Base-by-base conservation (phyloP, 2,888 invertebrate species). In the Therioaphis trifolii region DNA sequence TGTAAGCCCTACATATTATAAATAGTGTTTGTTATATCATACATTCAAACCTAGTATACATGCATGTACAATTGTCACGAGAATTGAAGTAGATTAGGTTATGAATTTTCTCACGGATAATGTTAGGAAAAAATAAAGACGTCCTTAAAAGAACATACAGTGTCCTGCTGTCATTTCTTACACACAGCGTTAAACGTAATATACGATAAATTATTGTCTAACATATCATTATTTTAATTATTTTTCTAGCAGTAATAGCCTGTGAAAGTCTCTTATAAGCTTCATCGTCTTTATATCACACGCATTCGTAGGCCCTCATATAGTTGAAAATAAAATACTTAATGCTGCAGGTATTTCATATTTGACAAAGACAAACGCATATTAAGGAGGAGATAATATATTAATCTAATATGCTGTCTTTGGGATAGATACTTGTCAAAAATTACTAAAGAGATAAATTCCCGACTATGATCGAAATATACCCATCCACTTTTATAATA, bases 221-320 rank as follows among this genome's bases (percentile, higher is more conserved):
- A 2, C 49, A 29, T 49, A 74, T 74, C 52, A 35, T 55, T 52
- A 74, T n/a, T 74, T 74, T 74, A 52, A 52, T 52, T 52, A n/a
- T 52, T n/a, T n/a, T n/a, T 52, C 1, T n/a, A n/a, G 7, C n/a
- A 52, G n/a, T 52, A 52, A 52, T n/a, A 9, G 11, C 18, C 11
- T 27, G 49, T 71, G 29, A 49, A 49, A 49, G 71, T 21, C 27
- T 0, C 46, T 24, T n/a, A n/a, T n/a, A 69, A 69, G 18, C 18
- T 46, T 46, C 18, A n/a, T n/a, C 49, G 5, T 52, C 18, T 4
- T 18, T 4, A 2, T 52, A 52, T 52, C 4, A 52, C 5, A 49
- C n/a, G n/a, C n/a, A n/a, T 52, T 52, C n/a, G 0, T 7, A n/a
- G 52, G 52, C n/a, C n/a, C n/a, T 52, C n/a, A n/a, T n/a, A n/a